Evolutionary conservation across 2,797 vertebrate genomes (phyloP), one percentile per base, ranked within the genome.

Genomic region (Phrynocephalus forsythii): DNA sequence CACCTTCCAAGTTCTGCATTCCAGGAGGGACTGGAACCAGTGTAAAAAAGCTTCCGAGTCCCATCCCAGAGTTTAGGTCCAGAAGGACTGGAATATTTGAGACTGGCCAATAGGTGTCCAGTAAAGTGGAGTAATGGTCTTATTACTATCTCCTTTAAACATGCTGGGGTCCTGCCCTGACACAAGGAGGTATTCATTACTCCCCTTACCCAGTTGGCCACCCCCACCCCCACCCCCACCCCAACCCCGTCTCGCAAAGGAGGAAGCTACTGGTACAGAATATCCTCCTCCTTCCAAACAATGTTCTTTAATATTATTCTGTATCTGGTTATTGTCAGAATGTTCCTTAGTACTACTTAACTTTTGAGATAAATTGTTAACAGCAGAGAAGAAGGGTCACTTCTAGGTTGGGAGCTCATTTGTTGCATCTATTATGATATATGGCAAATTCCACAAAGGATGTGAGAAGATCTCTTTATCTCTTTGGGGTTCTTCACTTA

Each of bases 401-500:
- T 95, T 91, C 92, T 91, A 91, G 85, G 88, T 82, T 66, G 66
- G 56, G 85, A 84, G 91, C 76, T 69, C n/a, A 82, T 81, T 89
- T 92, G 71, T 90, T 80, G 72, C 69, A 84, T 56, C 48, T 87
- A n/a, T 91, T 87, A 82, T 86, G 87, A 77, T 87, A 89, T 81
- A 28, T 75, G 91, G 91, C 86, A 86, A 91, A 83, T 82, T 92
- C 91, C 72, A 33, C 22, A 89, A 82, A 88, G 89, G 68, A 90
- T 88, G 84, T 85, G 91, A 91, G 89, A 89, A 93, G 52, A 89
- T 95, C 92, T 90, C 88, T 95, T 93, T 91, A 88, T 92, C 86
- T 94, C 90, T 77, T 86, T 93, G 92, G 90, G 94, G 89, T 94
- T 94, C 92, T 95, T 95, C 90, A 92, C 81, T 92, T 90, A 94